Evolutionary conservation across 2,888 invertebrate species (phyloP).

Genomic region (Limnephilus rhombicus): DNA sequence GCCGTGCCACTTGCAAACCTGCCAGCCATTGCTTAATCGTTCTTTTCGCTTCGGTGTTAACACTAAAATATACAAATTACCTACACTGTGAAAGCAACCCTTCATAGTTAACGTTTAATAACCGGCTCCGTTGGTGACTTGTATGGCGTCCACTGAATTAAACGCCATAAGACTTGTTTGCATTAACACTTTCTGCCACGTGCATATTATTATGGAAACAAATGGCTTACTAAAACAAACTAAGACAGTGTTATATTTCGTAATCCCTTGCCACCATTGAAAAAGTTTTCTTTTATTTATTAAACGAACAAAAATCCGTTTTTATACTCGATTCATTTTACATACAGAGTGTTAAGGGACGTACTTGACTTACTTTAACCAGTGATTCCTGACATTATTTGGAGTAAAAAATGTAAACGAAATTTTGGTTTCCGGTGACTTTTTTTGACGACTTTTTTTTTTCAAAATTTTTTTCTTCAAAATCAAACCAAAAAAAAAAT

Average conservation of each 20-base stretch:
- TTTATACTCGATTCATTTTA: no score
- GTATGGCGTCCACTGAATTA: constrained; percentile 21
- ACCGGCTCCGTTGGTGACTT: constrained; percentile 19
- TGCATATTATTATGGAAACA: constrained; percentile 35
- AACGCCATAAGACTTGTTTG: constrained; percentile 11
- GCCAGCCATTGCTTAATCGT: no score
- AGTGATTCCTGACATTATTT: no score
- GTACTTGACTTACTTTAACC: no score
- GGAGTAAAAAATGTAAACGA: no score
- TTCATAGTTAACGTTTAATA: not conserved
- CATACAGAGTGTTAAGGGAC: no score
- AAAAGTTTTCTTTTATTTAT: not conserved
- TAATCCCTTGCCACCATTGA: not conserved
- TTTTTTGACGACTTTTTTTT: no score
- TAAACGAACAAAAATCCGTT: not conserved
- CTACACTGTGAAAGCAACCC: not conserved
- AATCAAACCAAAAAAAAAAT: no score
- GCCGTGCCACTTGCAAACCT: no score
- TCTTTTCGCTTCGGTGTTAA: not conserved
- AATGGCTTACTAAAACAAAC: no score
- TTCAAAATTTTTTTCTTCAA: no score
- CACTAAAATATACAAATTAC: not conserved
- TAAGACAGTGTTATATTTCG: not conserved
- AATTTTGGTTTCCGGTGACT: no score
- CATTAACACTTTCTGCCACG: constrained; percentile 27